Base-by-base conservation (phyloP, 2,113 vertebrate species). In the Neolamprologus fasciatus region DNA sequence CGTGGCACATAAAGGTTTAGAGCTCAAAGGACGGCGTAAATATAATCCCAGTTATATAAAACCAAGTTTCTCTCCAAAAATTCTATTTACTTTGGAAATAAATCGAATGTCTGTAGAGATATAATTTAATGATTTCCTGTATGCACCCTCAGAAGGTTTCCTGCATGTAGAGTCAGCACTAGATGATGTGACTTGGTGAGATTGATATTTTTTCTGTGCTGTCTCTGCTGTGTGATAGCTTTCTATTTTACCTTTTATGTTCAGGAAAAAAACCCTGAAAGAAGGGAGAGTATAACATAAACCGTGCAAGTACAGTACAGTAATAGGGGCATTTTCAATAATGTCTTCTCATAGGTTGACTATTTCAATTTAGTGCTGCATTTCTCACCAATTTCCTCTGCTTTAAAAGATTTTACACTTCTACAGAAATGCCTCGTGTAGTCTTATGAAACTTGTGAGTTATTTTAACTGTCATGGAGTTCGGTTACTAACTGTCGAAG, bases 231-330 rank as follows among this genome's bases (percentile, higher is more conserved):
- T 78, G 26, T 51, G 73, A 51, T 28, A 13, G 26, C 73, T 78
- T 51, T 78, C 73, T 33, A 13, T 33, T 78, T 78, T 33, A 13
- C 47, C 16, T 78, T 50, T 19, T 78, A 33, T 50, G 47, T 51
- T 31, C 42, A 33, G 45, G 0, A 8, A 50, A 61, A 33, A 66
- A 8, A 0, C 1, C 71, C 73, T 4, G 26, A 78, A 78, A 50
- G 42, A 50, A 50, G 45, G 71, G 26, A 78, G 4, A 78, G 26
- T 31, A 13, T 50, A 78, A 78, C 17, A 9, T 51, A 78, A 51
- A 50, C 10, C 7, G 3, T 51, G 45, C 73, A 78, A 78, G 45
- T 51, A 33, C 73, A 78, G 17, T 51, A 51, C 73, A 13, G 26
- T 51, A 51, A 78, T 13, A 50, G 26, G 45, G 73, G 11, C 45